Conservation (phyloP, 2,888 invertebrate genomes). For the Dermolepida albohirtum region DNA sequence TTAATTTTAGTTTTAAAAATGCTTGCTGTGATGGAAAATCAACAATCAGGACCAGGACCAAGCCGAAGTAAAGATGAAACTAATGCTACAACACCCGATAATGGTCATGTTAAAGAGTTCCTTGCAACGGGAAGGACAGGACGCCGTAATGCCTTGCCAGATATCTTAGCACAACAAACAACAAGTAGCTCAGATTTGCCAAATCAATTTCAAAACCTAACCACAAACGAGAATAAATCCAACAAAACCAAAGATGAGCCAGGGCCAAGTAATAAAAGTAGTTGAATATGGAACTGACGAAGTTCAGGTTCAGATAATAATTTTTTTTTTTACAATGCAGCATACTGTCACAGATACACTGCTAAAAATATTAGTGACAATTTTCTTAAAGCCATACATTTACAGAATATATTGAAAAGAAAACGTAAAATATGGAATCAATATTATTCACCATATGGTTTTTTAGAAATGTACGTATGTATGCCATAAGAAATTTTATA, state of each 20-base stretch:
- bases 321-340: constrained; percentile 6
- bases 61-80: constrained; percentile 47
- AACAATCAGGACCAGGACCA: constrained; percentile 55
- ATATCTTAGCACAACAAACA: constrained; percentile 81
- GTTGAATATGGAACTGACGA: constrained; percentile 45
- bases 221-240: constrained; percentile 69
- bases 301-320: constrained; percentile 21
- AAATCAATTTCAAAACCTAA: constrained; percentile 77
- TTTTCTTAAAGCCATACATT: not conserved
- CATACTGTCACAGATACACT: constrained; percentile 1
- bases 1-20: constrained; percentile 62
- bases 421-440: no score
- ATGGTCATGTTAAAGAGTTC: constrained; percentile 71
- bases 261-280: constrained; percentile 56
- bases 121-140: constrained; percentile 88
- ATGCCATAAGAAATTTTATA: no score
- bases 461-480: no score
- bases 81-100: constrained; percentile 48
- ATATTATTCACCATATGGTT: no score
- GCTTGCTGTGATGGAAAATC: constrained; percentile 64
- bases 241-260: constrained; percentile 48
- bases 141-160: constrained; percentile 88
- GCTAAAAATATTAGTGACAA: constrained; percentile 9
- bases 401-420: no score
- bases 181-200: constrained; percentile 83